Conservation (phyloP, 2,797 vertebrate species). For the Enteromius fasciolatus region DNA sequence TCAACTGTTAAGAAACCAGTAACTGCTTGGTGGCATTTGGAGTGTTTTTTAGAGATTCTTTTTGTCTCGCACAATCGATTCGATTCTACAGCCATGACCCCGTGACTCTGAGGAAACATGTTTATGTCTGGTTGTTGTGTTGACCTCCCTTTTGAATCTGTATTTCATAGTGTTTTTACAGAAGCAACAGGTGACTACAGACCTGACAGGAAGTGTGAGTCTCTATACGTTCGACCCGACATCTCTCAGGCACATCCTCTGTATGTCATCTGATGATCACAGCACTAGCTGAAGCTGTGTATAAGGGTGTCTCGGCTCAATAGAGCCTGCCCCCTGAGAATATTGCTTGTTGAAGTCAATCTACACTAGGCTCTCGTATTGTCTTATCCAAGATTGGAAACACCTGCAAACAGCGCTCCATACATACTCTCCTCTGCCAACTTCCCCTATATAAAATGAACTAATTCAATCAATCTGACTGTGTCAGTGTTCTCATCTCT, state of each 20-base stretch:
- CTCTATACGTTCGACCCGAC: neutral
- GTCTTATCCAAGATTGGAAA: constrained; percentile 17
- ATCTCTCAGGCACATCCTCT: constrained; percentile 12
- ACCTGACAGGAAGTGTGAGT: neutral
- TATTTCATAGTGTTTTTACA: constrained; percentile 9
- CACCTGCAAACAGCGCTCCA: neutral
- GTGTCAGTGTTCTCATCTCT: constrained; percentile 49
- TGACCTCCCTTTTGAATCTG: neutral
- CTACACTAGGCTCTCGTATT: constrained; percentile 4
- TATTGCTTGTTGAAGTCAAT: constrained; percentile 15
- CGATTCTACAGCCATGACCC: neutral
- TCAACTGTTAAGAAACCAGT: neutral
- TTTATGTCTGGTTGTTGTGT: neutral
- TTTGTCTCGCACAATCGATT: neutral
- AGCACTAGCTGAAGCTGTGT: neutral
- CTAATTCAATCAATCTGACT: constrained; percentile 47
- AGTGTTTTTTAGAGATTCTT: neutral
- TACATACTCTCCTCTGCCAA: neutral
- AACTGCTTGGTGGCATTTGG: neutral
- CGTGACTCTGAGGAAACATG: constrained; percentile 2
- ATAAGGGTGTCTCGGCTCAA: neutral
- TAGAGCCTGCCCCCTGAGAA: constrained; percentile 6
- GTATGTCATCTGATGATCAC: constrained; percentile 21
- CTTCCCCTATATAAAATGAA: constrained; percentile 20
- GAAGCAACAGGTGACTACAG: constrained; percentile 2